Base-by-base conservation (phyloP, 1,140 invertebrate species). In the Caerostris extrusa region DNA sequence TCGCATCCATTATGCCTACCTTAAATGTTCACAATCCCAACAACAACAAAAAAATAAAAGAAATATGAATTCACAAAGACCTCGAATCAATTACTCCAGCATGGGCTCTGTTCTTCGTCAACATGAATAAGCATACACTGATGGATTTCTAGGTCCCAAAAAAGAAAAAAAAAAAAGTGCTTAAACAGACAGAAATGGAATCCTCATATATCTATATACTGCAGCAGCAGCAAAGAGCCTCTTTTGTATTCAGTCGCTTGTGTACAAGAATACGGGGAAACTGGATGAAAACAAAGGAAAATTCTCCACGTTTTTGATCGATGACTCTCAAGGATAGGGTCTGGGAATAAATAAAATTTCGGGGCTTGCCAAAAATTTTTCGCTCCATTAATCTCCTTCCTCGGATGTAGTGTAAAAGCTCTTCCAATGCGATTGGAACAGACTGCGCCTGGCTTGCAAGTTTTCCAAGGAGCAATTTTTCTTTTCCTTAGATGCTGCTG, bases 11-110 rank as follows among this genome's bases (percentile, higher is more conserved):
- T 85, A 67, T 67, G n/a, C 83, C 71, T 50, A 77, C 71, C 71
- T 77, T 67, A 14, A 14, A 67, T 67, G 61, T 17, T 67, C 14
- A 34, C 34, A 67, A 4, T 17, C 14, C 71, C 71, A 67, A 53
- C 34, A 53, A 12, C 19, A 19, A 34, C 83, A 60, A 7, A n/a
- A 57, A 71, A 57, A 57, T n/a, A 34, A 34, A 58, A 81, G 57
- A 67, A 85, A 92, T 85, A 85, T 67, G 77, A 85, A 92, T 85
- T 92, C 50, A 85, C 71, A 85, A 90, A 56, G 61, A 83, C 58
- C 60, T 55, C 61, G 85, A 92, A 92, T 92, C 90, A 92, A 92
- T 92, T 92, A 92, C 81, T 34, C 61, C n/a, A 34, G 34, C 34
- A 34, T 34, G 19, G 50, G 58, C 17, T 67, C 90, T 92, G 90